Evolutionary conservation across 2,113 vertebrate species (phyloP).

Genomic region (Antennarius striatus): DNA sequence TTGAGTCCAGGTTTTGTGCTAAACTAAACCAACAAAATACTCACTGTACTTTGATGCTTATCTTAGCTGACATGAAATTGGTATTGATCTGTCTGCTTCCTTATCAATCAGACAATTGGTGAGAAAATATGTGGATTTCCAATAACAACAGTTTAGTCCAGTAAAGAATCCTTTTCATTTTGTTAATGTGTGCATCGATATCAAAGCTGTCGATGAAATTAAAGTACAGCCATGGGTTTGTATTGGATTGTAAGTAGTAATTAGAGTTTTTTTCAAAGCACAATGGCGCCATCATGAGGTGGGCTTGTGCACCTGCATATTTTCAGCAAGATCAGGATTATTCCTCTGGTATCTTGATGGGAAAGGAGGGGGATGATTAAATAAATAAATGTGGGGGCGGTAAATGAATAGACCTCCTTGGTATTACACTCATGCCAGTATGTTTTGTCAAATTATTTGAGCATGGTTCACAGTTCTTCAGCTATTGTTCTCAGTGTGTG

Average conservation of each 20-base stretch:
- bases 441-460: too few species aligned
- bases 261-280: conserved; percentile 46
- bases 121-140: too few species aligned
- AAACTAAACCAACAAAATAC: conserved; percentile 4
- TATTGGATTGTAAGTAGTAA: conserved; percentile 9
- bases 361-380: too few species aligned
- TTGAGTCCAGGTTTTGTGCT: neutral
- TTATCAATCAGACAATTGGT: neutral
- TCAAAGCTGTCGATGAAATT: conserved; percentile 38
- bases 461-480: too few species aligned
- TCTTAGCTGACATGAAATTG: neutral
- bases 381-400: too few species aligned
- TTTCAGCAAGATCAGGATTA: neutral
- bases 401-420: too few species aligned
- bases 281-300: conserved; percentile 69
- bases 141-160: too few species aligned
- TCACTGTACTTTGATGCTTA: neutral
- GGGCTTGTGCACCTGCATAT: conserved; percentile 20
- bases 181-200: conserved; percentile 13
- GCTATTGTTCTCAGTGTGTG: too few species aligned
- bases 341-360: neutral
- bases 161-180: neutral
- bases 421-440: too few species aligned
- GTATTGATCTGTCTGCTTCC: neutral
- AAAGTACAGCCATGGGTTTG: conserved; percentile 3